These are phyloP conservation scores for Smithornis capensis DNA, from an alignment of 2,113 vertebrate species.

Conservation along the genomic window DNA sequence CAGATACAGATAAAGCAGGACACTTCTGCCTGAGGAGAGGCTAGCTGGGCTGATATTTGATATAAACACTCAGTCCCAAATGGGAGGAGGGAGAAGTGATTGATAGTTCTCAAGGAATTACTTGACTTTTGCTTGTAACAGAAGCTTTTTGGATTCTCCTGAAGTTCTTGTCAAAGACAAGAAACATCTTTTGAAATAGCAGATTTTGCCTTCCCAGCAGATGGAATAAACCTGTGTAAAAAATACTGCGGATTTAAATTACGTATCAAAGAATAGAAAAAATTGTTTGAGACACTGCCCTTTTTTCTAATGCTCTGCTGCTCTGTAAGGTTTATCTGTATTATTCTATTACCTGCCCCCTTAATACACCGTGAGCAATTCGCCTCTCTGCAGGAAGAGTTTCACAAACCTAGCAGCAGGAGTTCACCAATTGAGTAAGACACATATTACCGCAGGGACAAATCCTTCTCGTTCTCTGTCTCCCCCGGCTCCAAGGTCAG, in stretches of 20 bases:
- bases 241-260: not conserved
- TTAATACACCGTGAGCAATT: not conserved
- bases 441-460: not conserved
- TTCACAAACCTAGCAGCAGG: not conserved
- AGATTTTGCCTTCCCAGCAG: conserved; percentile 37
- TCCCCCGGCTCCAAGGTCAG: not conserved
- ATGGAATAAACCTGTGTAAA: conserved; percentile 7
- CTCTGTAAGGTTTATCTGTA: not conserved
- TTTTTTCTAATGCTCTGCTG: not conserved
- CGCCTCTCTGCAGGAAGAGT: not conserved
- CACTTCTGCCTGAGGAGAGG: conserved; percentile 20
- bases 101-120: conserved; percentile 34
- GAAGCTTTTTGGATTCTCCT: conserved; percentile 33
- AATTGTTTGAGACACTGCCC: not conserved
- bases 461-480: not conserved
- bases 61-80: conserved; percentile 24
- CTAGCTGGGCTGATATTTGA: conserved; percentile 46
- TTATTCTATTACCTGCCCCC: not conserved
- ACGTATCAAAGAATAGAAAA: not conserved
- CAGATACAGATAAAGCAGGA: conserved; percentile 10
- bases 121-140: conserved; percentile 40
- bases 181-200: conserved; percentile 11
- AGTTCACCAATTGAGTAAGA: not conserved
- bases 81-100: conserved; percentile 52
- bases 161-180: not conserved